Percentiles rank a stretch among this genome's conserved stretches.
Evolutionary conservation across 2,797 vertebrate species (phyloP).

Genomic region (Vespertilio murinus): DNA sequence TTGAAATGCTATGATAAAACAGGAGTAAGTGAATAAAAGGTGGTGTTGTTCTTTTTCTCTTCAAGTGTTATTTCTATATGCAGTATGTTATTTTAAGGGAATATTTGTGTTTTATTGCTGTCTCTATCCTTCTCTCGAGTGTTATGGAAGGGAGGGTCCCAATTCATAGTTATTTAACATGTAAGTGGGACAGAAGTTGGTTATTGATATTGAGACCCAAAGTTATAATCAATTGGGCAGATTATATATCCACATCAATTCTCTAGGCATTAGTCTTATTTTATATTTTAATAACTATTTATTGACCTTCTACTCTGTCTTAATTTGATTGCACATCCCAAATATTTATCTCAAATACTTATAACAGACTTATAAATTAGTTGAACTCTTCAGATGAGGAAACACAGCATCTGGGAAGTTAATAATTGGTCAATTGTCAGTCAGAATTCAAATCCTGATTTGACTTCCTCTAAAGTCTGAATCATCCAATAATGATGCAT

Average conservation of each 20-base stretch:
- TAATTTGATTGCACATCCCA: background rate
- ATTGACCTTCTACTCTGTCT: background rate
- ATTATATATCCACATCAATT: background rate
- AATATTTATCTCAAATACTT: slow-evolving; percentile 13
- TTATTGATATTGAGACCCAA: background rate
- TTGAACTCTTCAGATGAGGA: slow-evolving; percentile 21
- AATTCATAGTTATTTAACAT: background rate
- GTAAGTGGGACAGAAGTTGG: background rate
- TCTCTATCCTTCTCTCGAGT: slow-evolving; percentile 7
- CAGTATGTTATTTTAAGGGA: slow-evolving; percentile 22
- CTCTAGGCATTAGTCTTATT: background rate
- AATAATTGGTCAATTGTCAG: background rate
- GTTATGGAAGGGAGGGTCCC: background rate
- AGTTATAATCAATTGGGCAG: background rate
- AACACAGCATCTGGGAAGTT: slow-evolving; percentile 17
- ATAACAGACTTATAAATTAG: background rate
- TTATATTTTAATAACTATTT: background rate
- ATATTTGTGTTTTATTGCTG: background rate
- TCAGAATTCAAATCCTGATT: background rate
- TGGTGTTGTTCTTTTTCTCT: background rate
- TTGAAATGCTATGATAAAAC: slow-evolving; percentile 22
- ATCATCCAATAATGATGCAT: background rate
- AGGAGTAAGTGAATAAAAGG: slow-evolving; percentile 9
- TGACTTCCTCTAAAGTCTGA: background rate
- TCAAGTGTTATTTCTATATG: background rate